phyloP scores from a whole-genome alignment of 2,113 vertebrate genomes.

The Gavialis gangeticus region DNA sequence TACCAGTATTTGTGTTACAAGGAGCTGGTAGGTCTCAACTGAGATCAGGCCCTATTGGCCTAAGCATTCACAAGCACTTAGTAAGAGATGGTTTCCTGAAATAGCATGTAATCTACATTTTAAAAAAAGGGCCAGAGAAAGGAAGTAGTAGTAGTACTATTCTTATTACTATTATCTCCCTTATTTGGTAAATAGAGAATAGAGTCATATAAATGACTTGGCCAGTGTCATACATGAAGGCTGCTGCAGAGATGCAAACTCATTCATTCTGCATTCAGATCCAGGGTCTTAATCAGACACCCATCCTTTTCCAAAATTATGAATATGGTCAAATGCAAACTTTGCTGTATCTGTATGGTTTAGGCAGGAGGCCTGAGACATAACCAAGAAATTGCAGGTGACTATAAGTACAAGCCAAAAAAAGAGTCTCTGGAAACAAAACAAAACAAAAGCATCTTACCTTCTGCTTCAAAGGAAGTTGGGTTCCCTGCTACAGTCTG shows the following conservation, averaged over 20 bases:
- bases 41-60: background rate
- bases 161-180: background rate
- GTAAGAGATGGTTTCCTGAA: background rate
- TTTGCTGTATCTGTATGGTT: background rate
- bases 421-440: background rate
- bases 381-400: background rate
- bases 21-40: background rate
- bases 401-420: background rate
- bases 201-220: background rate
- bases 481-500: background rate
- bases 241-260: background rate
- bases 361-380: background rate
- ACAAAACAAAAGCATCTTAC: background rate
- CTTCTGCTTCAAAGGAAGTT: background rate
- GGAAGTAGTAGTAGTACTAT: background rate
- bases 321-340: background rate
- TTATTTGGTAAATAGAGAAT: background rate
- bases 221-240: background rate
- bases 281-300: background rate
- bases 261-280: background rate
- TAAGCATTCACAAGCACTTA: background rate
- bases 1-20: background rate
- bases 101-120: background rate
- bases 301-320: background rate
- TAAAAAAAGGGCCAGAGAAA: background rate